phyloP scores from a whole-genome alignment of 92 coral and sea anemone genomes.

The Plumapathes pennacea region DNA sequence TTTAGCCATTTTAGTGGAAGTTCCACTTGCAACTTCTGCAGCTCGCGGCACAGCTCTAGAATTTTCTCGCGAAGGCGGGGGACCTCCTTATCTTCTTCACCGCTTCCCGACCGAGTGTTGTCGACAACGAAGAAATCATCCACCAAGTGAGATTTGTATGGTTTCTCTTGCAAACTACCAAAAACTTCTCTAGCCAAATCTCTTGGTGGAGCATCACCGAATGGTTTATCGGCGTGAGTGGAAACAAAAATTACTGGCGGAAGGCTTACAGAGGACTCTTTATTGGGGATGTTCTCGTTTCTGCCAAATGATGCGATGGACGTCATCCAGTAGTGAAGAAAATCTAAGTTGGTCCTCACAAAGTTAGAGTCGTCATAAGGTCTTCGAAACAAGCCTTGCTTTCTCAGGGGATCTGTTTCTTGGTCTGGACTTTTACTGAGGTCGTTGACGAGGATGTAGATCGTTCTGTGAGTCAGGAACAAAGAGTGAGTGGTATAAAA shows the following conservation, averaged over 20 bases:
- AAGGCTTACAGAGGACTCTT: conserved; percentile 3
- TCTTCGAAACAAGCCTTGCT: conserved; percentile 23
- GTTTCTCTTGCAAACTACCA: conserved; percentile 11
- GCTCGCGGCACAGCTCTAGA: conserved; percentile 17
- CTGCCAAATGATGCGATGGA: conserved; percentile 26
- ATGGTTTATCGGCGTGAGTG: conserved; percentile 59
- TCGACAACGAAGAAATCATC: conserved; percentile 37
- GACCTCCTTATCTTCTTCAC: conserved; percentile 20
- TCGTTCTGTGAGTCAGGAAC: conserved; percentile 52
- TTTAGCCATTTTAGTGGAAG: conserved; percentile 49
- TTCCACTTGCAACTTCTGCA: conserved; percentile 11
- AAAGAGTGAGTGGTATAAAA: conserved; percentile 67
- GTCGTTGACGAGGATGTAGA: conserved; percentile 52
- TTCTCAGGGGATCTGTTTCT: conserved; percentile 34
- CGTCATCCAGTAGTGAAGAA: conserved; percentile 60
- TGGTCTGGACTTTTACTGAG: conserved; percentile 31
- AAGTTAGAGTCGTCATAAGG: conserved; percentile 14
- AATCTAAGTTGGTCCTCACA: conserved; percentile 40
- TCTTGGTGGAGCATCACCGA: conserved; percentile 6
- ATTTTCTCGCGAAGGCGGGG: conserved; percentile 26
- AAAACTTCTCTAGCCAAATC: conserved; percentile 28
- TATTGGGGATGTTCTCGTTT: no score
- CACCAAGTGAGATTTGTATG: conserved; percentile 9
- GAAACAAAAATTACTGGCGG: conserved; percentile 62
- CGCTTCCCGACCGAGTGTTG: conserved; percentile 35